Evolutionary conservation across 2,797 vertebrate genomes (phyloP).

Genomic region (Phrynocephalus guinanensis): DNA sequence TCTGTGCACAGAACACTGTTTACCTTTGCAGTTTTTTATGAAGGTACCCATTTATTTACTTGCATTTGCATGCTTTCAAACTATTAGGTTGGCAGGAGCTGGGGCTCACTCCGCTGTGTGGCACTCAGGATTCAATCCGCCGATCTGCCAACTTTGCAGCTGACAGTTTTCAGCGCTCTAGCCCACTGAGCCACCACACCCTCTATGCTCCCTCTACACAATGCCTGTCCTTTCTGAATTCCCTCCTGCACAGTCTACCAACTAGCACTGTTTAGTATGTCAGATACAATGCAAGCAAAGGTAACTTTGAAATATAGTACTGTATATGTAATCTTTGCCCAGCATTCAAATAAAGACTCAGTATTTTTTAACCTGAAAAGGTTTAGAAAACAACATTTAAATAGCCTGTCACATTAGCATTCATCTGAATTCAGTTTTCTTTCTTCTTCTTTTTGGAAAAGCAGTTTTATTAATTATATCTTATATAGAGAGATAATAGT

Average conservation of each 20-base stretch:
- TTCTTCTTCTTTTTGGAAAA: conserved; percentile 11
- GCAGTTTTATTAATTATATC: conserved; percentile 64
- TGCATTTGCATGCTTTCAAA: too few species aligned
- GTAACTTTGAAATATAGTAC: not conserved
- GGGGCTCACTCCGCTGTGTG: too few species aligned
- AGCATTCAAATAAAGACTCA: conserved; percentile 54
- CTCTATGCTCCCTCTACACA: not conserved
- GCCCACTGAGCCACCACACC: too few species aligned
- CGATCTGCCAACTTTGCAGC: too few species aligned
- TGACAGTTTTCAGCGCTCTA: too few species aligned
- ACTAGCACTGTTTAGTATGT: not conserved
- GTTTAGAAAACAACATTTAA: conserved; percentile 55
- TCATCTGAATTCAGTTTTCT: conserved; percentile 57
- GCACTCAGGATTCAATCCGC: too few species aligned
- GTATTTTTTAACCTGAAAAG: conserved; percentile 57
- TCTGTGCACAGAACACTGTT: too few species aligned
- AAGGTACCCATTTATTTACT: too few species aligned
- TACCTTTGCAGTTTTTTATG: too few species aligned
- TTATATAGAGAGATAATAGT: conserved; percentile 55
- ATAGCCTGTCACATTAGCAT: conserved; percentile 65
- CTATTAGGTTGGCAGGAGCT: too few species aligned
- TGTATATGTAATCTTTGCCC: conserved; percentile 34
- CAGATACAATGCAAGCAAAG: not conserved
- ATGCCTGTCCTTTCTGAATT: not conserved
- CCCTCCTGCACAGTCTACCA: not conserved